Conservation (phyloP, 2,888 invertebrate species). For the Polyommatus icarus region DNA sequence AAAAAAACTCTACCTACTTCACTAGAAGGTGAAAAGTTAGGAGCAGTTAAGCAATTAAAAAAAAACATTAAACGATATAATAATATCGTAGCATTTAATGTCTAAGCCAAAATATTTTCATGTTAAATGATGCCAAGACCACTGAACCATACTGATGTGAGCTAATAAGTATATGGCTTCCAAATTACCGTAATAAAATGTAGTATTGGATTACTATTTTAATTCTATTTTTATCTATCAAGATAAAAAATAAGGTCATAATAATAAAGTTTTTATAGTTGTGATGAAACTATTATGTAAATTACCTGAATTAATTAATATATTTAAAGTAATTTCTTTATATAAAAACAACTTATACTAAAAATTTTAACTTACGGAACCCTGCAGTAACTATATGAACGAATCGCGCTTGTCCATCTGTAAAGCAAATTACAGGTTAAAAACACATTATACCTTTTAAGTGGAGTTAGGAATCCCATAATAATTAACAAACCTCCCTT, state of each 20-base stretch:
- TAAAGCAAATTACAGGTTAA: not conserved
- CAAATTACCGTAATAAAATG: not conserved
- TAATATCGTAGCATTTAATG: not conserved
- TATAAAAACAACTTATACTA: not conserved
- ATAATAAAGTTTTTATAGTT: not conserved
- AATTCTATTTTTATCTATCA: not conserved
- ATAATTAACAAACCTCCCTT: not conserved
- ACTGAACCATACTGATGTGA: not conserved
- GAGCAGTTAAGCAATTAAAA: not conserved
- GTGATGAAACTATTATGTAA: not conserved
- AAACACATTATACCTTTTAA: not conserved
- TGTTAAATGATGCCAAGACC: not conserved
- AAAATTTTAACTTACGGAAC: not conserved
- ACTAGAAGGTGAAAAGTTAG: not conserved
- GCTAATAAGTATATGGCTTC: not conserved
- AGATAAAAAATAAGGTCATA: not conserved
- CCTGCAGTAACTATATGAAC: not conserved
- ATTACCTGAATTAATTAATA: not conserved
- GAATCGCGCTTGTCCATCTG: not conserved
- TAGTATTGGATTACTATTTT: constrained; percentile 3
- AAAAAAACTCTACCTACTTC: not conserved
- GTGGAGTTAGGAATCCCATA: constrained; percentile 14
- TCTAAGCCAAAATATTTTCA: too few relatives aligned
- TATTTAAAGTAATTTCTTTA: not conserved
- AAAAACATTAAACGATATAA: not conserved